Evolutionary conservation across 30 jellyfish, hydroid and myxozoan species (phyloP).

Genomic region (Cassiopea andromeda): DNA sequence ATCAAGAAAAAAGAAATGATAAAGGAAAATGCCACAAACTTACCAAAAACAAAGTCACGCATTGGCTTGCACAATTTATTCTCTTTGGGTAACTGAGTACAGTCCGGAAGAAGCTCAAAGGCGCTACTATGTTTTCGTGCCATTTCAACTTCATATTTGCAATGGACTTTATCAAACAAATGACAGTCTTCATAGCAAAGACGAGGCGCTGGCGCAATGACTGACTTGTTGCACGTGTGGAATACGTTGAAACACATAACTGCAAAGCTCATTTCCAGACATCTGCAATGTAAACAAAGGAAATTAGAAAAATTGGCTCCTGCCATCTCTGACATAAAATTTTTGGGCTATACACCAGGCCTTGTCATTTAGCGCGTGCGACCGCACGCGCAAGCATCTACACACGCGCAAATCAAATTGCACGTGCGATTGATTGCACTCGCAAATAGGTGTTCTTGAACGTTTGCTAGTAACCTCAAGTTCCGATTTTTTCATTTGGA

Average conservation of each 20-base stretch:
- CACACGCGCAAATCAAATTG: too few relatives aligned
- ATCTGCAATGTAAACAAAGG: slow-evolving; percentile 51
- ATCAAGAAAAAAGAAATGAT: neutral
- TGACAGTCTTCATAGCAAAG: slow-evolving; percentile 89
- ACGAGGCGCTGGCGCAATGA: slow-evolving; percentile 65
- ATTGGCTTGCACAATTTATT: slow-evolving; percentile 59
- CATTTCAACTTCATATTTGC: slow-evolving; percentile 82
- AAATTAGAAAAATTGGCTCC: neutral
- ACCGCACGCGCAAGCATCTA: too few relatives aligned
- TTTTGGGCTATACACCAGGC: too few relatives aligned
- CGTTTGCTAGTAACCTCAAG: too few relatives aligned
- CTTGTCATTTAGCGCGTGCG: too few relatives aligned
- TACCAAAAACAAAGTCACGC: slow-evolving; percentile 27
- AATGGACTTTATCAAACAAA: slow-evolving; percentile 67
- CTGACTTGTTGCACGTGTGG: slow-evolving; percentile 73
- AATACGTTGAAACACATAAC: slow-evolving; percentile 86
- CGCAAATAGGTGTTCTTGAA: too few relatives aligned
- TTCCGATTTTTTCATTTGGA: too few relatives aligned
- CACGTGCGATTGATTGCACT: too few relatives aligned
- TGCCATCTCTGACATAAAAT: too few relatives aligned
- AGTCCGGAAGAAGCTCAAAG: slow-evolving; percentile 73
- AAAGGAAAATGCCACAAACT: neutral
- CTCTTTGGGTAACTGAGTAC: slow-evolving; percentile 53
- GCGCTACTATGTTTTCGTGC: slow-evolving; percentile 67
- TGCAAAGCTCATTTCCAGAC: slow-evolving; percentile 84